phyloP scores from a whole-genome alignment of 2,113 vertebrate genomes.

The Gymnarchus niloticus region DNA sequence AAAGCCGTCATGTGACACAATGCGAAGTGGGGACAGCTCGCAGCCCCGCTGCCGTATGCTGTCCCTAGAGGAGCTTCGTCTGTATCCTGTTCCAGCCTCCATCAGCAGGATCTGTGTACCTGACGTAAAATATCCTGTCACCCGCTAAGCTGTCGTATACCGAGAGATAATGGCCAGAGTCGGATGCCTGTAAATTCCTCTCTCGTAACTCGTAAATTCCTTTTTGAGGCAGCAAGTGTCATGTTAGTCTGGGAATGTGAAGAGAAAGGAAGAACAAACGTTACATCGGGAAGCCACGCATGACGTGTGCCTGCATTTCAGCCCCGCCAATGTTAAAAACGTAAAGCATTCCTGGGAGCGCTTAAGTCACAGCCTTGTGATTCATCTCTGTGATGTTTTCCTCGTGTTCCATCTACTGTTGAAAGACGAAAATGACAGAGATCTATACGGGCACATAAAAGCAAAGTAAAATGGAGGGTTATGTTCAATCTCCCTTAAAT shows the following conservation, averaged over 20 bases:
- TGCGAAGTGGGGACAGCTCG: not conserved
- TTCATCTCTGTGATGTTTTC: slow-evolving; percentile 21
- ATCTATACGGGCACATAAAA: not conserved
- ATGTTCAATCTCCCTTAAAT: slow-evolving; percentile 31
- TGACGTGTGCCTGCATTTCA: not conserved
- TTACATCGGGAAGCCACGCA: not conserved
- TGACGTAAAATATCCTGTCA: not conserved
- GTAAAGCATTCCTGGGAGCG: not conserved
- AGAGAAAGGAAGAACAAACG: not conserved
- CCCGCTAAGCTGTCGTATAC: not conserved
- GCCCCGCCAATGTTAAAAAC: not conserved
- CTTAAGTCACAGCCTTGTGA: not conserved
- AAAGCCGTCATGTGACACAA: not conserved
- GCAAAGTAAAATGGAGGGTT: slow-evolving; percentile 31
- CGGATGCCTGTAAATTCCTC: slow-evolving; percentile 7
- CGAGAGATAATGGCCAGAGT: slow-evolving; percentile 7
- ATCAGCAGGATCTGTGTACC: not conserved
- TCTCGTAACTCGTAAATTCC: slow-evolving; percentile 11
- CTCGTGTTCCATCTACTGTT: not conserved
- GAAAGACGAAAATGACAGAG: slow-evolving; percentile 34
- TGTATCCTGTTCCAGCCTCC: not conserved
- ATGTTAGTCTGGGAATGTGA: not conserved
- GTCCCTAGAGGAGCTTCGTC: not conserved
- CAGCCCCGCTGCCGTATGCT: not conserved
- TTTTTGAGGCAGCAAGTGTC: not conserved